Conservation (phyloP, 2,888 invertebrate genomes). For the Ceraclea dissimilis region DNA sequence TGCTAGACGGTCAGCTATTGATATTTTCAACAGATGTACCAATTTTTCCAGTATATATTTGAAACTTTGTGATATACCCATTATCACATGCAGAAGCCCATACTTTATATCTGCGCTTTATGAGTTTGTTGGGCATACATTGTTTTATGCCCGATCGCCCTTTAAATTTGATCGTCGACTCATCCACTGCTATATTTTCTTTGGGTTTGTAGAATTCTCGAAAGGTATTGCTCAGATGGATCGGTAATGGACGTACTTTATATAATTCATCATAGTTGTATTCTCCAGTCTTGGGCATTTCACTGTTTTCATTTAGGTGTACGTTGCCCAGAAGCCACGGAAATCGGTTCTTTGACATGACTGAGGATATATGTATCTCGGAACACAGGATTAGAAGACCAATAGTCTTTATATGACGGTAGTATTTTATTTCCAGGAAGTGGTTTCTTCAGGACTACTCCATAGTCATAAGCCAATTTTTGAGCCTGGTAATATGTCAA, state of each 20-base stretch:
- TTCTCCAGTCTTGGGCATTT: slow-evolving; percentile 2
- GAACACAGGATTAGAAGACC: slow-evolving; percentile 1
- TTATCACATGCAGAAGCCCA: slow-evolving; percentile 1
- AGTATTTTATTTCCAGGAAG: slow-evolving; percentile 5
- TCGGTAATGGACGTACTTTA: slow-evolving; percentile 6
- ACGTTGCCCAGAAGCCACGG: slow-evolving; percentile 4
- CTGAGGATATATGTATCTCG: slow-evolving; percentile 5
- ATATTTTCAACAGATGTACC: slow-evolving; percentile 3
- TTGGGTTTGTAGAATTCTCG: not conserved
- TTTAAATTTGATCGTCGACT: slow-evolving; percentile 28
- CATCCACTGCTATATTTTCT: slow-evolving; percentile 21
- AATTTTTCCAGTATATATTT: slow-evolving; percentile 8
- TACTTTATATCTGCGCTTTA: slow-evolving; percentile 30
- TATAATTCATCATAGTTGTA: slow-evolving; percentile 4
- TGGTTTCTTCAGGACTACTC: too few relatives aligned
- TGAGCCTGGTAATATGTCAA: too few relatives aligned
- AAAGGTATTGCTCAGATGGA: not conserved
- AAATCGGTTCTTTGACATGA: slow-evolving; percentile 5
- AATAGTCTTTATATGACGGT: slow-evolving; percentile 4
- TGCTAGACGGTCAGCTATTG: too few relatives aligned
- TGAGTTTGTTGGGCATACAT: slow-evolving; percentile 30
- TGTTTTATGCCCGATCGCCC: slow-evolving; percentile 28
- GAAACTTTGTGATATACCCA: slow-evolving; percentile 3
- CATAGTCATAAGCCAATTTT: not conserved
- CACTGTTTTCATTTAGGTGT: slow-evolving; percentile 4